These are phyloP conservation scores for Chiloscyllium plagiosum DNA, from an alignment of 2,113 vertebrate species.

Conservation along the genomic window DNA sequence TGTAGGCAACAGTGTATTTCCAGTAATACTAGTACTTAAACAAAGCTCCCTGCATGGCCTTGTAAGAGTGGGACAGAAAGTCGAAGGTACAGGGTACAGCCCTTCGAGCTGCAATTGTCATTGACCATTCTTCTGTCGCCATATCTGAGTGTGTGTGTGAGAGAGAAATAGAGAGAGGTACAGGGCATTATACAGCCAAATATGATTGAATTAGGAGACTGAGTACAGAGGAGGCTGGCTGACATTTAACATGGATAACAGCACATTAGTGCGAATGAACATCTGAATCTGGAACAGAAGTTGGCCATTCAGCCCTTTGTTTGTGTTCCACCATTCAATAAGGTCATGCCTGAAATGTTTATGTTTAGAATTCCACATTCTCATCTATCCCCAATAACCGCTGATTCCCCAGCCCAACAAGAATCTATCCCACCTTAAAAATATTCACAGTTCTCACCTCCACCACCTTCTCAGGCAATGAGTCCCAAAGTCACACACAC, in stretches of 20 bases:
- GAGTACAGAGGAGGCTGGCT: not conserved
- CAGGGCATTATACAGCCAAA: not conserved
- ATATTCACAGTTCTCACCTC: too few relatives aligned
- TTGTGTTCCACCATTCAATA: too few relatives aligned
- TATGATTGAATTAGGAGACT: not conserved
- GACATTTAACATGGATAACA: not conserved
- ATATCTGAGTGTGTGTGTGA: not conserved
- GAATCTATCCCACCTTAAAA: too few relatives aligned
- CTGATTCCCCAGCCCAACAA: too few relatives aligned
- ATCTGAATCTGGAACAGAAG: too few relatives aligned
- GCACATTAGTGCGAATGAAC: not conserved
- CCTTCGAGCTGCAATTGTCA: not conserved
- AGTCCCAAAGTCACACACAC: too few relatives aligned
- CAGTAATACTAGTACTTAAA: not conserved
- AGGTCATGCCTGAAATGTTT: too few relatives aligned
- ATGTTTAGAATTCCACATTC: too few relatives aligned
- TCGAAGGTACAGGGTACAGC: not conserved
- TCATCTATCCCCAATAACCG: too few relatives aligned
- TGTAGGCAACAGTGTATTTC: not conserved
- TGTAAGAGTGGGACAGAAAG: not conserved
- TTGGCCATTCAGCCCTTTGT: too few relatives aligned
- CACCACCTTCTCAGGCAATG: too few relatives aligned
- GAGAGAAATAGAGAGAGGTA: not conserved
- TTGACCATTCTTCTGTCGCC: not conserved
- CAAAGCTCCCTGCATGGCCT: not conserved